Base-by-base conservation (phyloP, 2,888 invertebrate species). In the Spodoptera littoralis region DNA sequence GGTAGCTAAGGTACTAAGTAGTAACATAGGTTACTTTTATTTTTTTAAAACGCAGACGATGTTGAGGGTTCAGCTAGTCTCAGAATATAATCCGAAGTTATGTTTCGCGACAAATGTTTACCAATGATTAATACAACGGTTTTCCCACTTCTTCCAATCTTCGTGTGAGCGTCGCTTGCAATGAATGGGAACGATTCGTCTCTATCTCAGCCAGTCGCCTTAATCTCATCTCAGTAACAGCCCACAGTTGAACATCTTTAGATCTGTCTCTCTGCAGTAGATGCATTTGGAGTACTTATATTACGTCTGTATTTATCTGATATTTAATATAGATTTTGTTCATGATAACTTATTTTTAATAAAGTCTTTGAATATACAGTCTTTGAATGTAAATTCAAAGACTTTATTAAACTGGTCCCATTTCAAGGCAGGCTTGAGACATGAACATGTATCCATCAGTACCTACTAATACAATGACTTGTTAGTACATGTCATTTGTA, bases 161-260 rank as follows among this genome's bases (percentile, higher is more conserved):
- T 62, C 48, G 60, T 57, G 60, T 56, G 64, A 64, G 64, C 56
- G 66, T 51, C 58, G 57, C 47, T 55, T 24, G 71, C 74, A 75
- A 84, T 69, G 63, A 78, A 84, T 84, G 65, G 73, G 57, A 64
- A 22, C 65, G 72, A 80, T 84, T 79, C 75, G 65, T 84, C 79
- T 83, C 82, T 79, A 78, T 81, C 81, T 70, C 44, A 53, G 60
- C 45, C 73, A 73, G 76, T 59, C 70, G 65, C 81, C 76, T 80
- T 81, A 83, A 70, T 79, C 65, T 70, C 65, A 68, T 70, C 71
- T 51, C 61, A 56, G 59, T 61, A 63, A 65, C 65, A 51, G 49
- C 54, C 54, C 58, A 41, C 72, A 67, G 82, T 75, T 73, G 77
- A 63, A 74, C 71, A 68, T 77, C 70, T 50, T 60, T 64, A 51